These are phyloP conservation scores for Melitaea cinxia DNA, from an alignment of 1,140 invertebrate genomes.

Conservation along the genomic window DNA sequence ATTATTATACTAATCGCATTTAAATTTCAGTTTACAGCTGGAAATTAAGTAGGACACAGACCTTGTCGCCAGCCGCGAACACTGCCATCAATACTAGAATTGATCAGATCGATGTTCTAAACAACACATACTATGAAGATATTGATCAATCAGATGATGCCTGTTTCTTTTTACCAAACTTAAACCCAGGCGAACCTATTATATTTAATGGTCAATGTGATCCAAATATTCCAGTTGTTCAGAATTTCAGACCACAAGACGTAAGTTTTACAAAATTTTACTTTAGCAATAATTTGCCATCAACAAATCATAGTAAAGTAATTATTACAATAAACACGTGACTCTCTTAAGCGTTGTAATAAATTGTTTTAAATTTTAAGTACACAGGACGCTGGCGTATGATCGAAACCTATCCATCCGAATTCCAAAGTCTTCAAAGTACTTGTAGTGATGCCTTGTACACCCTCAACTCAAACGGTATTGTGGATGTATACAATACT, in stretches of 20 bases:
- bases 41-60: constrained; percentile 59
- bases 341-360: background rate
- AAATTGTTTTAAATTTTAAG: constrained; percentile 31
- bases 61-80: constrained; percentile 36
- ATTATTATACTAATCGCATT: background rate
- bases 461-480: constrained; percentile 26
- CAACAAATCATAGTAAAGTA: background rate
- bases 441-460: constrained; percentile 57
- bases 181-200: constrained; percentile 44
- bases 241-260: constrained; percentile 41
- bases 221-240: constrained; percentile 44
- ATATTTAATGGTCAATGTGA: constrained; percentile 58
- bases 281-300: background rate
- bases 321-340: background rate
- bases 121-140: constrained; percentile 50
- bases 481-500: constrained; percentile 51
- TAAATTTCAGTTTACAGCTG: constrained; percentile 60
- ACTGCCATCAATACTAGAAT: constrained; percentile 50
- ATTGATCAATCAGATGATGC: constrained; percentile 52
- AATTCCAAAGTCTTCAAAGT: constrained; percentile 59
- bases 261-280: constrained; percentile 11
- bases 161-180: constrained; percentile 61
- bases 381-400: constrained; percentile 58
- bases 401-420: constrained; percentile 54
- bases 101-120: constrained; percentile 43